phyloP scores from a whole-genome alignment of 2,888 invertebrate species.

The Ligdia adustata region DNA sequence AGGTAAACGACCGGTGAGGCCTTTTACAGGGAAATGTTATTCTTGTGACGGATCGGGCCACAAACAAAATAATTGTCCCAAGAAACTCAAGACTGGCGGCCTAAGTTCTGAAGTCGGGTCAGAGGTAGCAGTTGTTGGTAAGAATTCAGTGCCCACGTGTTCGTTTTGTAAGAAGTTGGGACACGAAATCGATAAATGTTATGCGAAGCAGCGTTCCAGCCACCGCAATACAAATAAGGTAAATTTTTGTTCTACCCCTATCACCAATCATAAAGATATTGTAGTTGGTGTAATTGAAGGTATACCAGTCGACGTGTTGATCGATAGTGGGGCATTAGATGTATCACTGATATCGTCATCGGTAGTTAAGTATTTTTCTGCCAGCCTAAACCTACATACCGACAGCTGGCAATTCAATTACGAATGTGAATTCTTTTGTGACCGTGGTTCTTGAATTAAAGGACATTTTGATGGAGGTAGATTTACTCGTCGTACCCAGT shows the following conservation, averaged over 20 bases:
- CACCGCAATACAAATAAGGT: constrained; percentile 21
- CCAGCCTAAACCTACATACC: too few relatives aligned
- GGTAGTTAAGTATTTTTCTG: constrained; percentile 32
- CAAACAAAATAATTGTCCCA: not conserved
- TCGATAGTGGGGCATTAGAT: constrained; percentile 34
- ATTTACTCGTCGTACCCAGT: constrained; percentile 29
- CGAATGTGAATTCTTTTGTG: constrained; percentile 15
- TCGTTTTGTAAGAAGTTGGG: constrained; percentile 38
- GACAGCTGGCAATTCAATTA: constrained; percentile 27
- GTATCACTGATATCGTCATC: constrained; percentile 29
- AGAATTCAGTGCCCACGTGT: too few relatives aligned
- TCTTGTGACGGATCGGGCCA: not conserved
- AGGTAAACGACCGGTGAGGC: too few relatives aligned
- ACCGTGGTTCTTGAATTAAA: constrained; percentile 26
- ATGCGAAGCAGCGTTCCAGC: constrained; percentile 22
- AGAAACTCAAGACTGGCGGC: not conserved
- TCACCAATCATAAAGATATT: constrained; percentile 9
- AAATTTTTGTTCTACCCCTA: constrained; percentile 22
- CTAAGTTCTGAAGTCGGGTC: too few relatives aligned
- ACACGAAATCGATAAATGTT: constrained; percentile 33
- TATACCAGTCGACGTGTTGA: constrained; percentile 32
- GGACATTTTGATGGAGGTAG: constrained; percentile 33
- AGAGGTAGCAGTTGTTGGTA: too few relatives aligned
- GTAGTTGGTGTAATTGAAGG: constrained; percentile 21
- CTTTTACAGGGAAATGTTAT: too few relatives aligned